These are phyloP conservation scores for Sebastes cheni DNA, from an alignment of 2,797 vertebrate species.

Conservation along the genomic window DNA sequence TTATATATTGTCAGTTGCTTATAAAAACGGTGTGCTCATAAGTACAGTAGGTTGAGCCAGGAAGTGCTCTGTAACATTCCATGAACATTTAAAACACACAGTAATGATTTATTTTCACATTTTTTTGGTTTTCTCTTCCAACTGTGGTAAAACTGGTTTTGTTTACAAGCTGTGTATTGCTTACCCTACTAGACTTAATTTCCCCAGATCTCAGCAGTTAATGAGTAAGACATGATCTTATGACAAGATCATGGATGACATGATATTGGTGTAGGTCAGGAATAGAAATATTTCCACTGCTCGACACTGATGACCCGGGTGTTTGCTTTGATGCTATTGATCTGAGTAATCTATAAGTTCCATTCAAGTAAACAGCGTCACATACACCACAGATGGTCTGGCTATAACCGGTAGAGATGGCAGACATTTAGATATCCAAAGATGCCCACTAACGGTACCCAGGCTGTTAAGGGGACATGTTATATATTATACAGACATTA, in stretches of 20 bases:
- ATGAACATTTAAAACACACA: neutral
- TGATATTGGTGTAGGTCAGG: too few species aligned
- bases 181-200: neutral
- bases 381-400: neutral
- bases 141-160: neutral
- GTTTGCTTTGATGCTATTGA: neutral
- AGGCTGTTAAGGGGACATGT: neutral
- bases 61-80: neutral
- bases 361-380: neutral
- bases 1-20: neutral
- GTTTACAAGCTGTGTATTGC: neutral
- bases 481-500: neutral
- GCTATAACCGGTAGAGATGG: neutral
- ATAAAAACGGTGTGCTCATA: accelerated
- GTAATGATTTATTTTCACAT: neutral
- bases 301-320: neutral
- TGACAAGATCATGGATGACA: neutral
- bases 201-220: neutral
- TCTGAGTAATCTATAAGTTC: neutral
- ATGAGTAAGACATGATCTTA: neutral
- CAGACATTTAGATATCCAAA: neutral
- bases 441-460: neutral
- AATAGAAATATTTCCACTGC: neutral
- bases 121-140: neutral
- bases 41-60: neutral